Evolutionary conservation across 2,113 vertebrate species (phyloP).

Genomic region (Callithrix jacchus): DNA sequence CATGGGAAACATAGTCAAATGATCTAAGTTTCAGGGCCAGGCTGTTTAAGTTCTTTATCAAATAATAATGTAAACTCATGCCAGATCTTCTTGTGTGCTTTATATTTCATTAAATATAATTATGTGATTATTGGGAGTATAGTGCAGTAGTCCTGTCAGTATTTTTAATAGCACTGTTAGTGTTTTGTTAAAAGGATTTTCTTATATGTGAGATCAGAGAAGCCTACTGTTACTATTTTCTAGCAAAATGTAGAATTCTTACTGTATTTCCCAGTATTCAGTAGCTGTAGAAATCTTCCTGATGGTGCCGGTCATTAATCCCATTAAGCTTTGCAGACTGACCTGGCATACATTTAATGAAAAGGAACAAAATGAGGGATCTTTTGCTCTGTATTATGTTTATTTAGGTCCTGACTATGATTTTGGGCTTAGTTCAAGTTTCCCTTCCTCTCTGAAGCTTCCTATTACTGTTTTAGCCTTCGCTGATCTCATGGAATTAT

Average conservation of each 20-base stretch:
- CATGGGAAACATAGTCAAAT: not conserved
- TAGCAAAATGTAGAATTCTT: conserved; percentile 17
- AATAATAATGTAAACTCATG: not conserved
- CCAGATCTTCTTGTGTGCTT: not conserved
- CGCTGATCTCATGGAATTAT: conserved; percentile 71
- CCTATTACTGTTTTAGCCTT: conserved; percentile 60
- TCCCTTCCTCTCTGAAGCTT: conserved; percentile 41
- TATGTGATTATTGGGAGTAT: not conserved
- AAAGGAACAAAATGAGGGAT: conserved; percentile 2
- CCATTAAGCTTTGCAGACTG: not conserved
- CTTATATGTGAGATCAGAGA: conserved; percentile 35
- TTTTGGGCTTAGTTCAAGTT: conserved; percentile 48
- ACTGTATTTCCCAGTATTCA: not conserved
- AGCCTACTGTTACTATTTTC: not conserved
- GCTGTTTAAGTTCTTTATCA: conserved; percentile 40
- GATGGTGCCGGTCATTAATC: not conserved
- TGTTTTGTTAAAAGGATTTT: conserved; percentile 41
- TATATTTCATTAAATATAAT: not conserved
- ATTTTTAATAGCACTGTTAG: not conserved
- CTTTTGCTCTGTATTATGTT: conserved; percentile 30
- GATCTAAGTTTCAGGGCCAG: not conserved
- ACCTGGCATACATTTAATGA: not conserved
- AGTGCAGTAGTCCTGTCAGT: not conserved
- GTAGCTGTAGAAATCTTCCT: not conserved
- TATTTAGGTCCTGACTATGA: conserved; percentile 34